phyloP scores from a whole-genome alignment of 2,888 invertebrate genomes.

The Aleiodes alternator region DNA sequence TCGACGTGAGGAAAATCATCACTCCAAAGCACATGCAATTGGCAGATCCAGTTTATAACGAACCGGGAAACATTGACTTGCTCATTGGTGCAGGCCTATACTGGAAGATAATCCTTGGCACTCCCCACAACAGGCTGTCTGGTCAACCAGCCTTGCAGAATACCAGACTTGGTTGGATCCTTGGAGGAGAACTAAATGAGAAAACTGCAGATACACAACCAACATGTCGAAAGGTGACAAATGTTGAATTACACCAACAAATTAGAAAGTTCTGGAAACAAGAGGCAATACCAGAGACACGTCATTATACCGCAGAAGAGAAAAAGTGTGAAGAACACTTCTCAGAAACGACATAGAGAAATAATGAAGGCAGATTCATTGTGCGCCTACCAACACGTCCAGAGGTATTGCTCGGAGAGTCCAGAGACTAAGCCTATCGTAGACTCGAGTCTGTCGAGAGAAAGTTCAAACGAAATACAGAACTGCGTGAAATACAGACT shows the following conservation, averaged over 20 bases:
- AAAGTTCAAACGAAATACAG: too few species aligned
- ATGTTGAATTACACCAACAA: conserved; percentile 37
- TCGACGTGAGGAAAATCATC: conserved; percentile 37
- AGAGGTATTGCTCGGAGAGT: conserved; percentile 33
- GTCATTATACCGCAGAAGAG: conserved; percentile 50
- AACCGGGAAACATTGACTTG: background rate
- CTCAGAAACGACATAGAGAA: conserved; percentile 41
- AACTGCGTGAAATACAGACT: too few species aligned
- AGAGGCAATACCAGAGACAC: conserved; percentile 51
- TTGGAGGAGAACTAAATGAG: conserved; percentile 37
- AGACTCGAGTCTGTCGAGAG: conserved; percentile 45
- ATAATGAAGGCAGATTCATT: conserved; percentile 52
- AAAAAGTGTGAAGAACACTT: conserved; percentile 55
- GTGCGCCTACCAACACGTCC: conserved; percentile 19
- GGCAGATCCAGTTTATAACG: conserved; percentile 36
- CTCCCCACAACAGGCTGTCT: conserved; percentile 21
- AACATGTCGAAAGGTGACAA: conserved; percentile 29
- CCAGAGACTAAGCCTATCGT: conserved; percentile 39
- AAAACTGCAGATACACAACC: background rate
- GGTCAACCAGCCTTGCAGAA: conserved; percentile 48
- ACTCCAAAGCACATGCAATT: conserved; percentile 37
- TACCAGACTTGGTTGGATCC: conserved; percentile 52
- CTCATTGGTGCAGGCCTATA: conserved; percentile 39
- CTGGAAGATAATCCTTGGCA: conserved; percentile 39
- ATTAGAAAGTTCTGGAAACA: conserved; percentile 57